Evolutionary conservation across 2,113 vertebrate species (phyloP).

Genomic region (Corythornis vintsioides): DNA sequence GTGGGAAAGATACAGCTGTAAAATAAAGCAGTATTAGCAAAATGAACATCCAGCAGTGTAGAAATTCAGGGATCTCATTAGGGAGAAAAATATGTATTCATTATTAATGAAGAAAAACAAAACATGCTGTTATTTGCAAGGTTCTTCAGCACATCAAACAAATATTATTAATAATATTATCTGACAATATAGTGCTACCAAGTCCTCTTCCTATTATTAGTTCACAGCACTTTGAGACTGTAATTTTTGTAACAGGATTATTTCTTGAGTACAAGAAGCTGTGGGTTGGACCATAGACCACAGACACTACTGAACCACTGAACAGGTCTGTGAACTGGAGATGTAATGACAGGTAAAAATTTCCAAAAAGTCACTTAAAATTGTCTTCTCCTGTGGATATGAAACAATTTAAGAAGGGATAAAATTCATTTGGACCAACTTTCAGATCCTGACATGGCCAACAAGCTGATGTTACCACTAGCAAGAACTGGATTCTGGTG

Average conservation of each 20-base stretch:
- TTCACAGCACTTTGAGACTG: not conserved
- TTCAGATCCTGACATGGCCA: not conserved
- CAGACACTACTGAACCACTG: not conserved
- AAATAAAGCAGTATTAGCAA: not conserved
- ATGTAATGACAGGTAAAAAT: not conserved
- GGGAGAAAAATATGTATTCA: not conserved
- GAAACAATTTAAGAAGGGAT: not conserved
- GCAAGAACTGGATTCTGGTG: not conserved
- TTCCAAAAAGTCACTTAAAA: constrained; percentile 1
- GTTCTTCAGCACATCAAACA: not conserved
- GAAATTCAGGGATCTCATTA: not conserved
- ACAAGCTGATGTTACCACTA: not conserved
- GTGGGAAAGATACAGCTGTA: not conserved
- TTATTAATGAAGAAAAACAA: not conserved
- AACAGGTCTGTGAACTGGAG: not conserved
- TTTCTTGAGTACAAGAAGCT: not conserved
- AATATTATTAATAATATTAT: not conserved
- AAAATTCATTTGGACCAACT: not conserved
- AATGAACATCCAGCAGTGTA: fast-evolving
- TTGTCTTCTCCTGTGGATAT: not conserved
- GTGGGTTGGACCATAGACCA: not conserved
- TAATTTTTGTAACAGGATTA: not conserved
- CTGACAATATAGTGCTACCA: not conserved
- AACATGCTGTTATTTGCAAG: not conserved
- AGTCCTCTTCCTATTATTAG: not conserved